Percentiles rank a stretch among this genome's conserved stretches.
phyloP scores from a whole-genome alignment of 2,797 vertebrate genomes.

The Acanthornis magna region DNA sequence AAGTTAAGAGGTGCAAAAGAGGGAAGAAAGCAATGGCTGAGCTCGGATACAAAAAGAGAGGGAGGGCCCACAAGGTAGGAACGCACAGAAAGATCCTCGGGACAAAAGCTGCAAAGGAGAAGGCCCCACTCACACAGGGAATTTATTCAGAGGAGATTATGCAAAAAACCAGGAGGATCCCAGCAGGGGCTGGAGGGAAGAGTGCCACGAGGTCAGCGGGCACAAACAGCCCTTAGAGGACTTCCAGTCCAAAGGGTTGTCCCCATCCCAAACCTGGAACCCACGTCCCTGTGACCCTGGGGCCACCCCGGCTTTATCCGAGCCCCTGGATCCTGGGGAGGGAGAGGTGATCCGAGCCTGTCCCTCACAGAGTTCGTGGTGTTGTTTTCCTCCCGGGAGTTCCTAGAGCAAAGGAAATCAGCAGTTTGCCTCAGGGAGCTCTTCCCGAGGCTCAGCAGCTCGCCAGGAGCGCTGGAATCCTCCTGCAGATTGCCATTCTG shows the following conservation, averaged over 20 bases:
- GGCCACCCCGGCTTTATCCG: not conserved
- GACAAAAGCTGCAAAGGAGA: not conserved
- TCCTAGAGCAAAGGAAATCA: not conserved
- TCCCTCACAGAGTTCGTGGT: not conserved
- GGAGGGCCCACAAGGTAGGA: not conserved
- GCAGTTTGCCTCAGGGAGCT: not conserved
- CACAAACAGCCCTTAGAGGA: not conserved
- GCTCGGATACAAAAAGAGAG: not conserved
- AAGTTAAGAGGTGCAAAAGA: not conserved
- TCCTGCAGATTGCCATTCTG: not conserved
- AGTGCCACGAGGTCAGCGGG: not conserved
- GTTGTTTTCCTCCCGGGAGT: not conserved
- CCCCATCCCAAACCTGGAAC: not conserved
- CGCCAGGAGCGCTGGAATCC: not conserved
- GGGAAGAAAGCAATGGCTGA: not conserved
- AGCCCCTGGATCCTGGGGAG: not conserved
- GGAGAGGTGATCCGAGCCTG: fast-evolving
- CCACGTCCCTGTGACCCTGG: not conserved
- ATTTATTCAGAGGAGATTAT: conserved; percentile 27
- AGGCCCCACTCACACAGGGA: not conserved
- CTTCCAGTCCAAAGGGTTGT: not conserved
- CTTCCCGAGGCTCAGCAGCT: not conserved
- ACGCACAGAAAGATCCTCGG: not conserved
- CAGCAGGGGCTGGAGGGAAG: not conserved
- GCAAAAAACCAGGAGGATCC: not conserved